Conservation (phyloP, 2,888 invertebrate species). For the Reticulitermes lucifugus region DNA sequence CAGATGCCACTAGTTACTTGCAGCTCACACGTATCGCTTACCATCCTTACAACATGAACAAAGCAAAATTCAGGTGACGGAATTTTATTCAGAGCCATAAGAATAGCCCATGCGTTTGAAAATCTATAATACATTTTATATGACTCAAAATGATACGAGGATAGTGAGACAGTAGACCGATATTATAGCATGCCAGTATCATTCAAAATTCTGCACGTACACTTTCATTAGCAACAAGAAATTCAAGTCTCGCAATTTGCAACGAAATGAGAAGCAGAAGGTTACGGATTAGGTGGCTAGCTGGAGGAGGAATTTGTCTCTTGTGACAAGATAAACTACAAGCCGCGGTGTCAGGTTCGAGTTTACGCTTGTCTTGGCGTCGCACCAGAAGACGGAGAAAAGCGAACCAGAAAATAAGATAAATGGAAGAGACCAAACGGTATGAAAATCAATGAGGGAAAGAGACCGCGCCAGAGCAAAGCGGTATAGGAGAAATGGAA, state of each 20-base stretch:
- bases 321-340: slow-evolving; percentile 30
- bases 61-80: too few relatives aligned
- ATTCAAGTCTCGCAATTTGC: not conserved
- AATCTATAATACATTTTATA: too few relatives aligned
- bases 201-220: not conserved
- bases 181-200: too few relatives aligned
- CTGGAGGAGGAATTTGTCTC: slow-evolving; percentile 17
- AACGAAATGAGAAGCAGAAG: not conserved
- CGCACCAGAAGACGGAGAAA: slow-evolving; percentile 31
- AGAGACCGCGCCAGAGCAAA: not conserved
- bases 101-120: too few relatives aligned
- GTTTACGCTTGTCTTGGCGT: slow-evolving; percentile 35
- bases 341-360: not conserved
- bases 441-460: slow-evolving; percentile 39
- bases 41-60: too few relatives aligned
- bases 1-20: too few relatives aligned
- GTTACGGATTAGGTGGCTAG: not conserved
- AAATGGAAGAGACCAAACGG: slow-evolving; percentile 41
- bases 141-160: too few relatives aligned
- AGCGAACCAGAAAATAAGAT: slow-evolving; percentile 34
- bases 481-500: slow-evolving; percentile 19
- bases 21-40: too few relatives aligned
- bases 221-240: not conserved
- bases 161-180: too few relatives aligned
- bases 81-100: too few relatives aligned